Base-by-base conservation (phyloP, 37 sponge, comb jelly and placozoan genomes). In the Cliona cf. orientalis region DNA sequence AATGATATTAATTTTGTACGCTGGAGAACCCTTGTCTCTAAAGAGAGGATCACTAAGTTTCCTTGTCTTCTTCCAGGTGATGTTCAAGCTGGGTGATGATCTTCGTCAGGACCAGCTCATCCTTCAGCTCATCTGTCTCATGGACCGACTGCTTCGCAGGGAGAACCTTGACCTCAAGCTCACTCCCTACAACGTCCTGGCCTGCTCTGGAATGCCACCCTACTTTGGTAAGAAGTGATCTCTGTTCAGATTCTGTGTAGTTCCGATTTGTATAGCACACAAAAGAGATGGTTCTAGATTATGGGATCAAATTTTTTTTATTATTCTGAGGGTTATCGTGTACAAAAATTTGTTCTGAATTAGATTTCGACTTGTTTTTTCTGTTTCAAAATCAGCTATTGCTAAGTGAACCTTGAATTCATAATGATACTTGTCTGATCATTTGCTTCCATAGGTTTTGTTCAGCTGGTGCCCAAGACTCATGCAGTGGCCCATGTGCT, bases 121-220 rank as follows among this genome's bases (percentile, higher is more conserved):
- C 40, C 90, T 99, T 2, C 99, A 99, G 71, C 80, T 99, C 43
- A 84, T 99, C 49, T 81, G 81, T 9, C 87, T 99, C 66, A 99
- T 99, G 97, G 99, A 99, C 67, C 78, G 91, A 37, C 69, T 99
- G 71, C 76, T 99, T 31, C 77, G 93, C 26, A 85, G 87, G 35
- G 99, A 99, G 83, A 94, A 94, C 58, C 87, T 99, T 40, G 97
- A 99, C 88, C 94, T 99, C 63, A 99, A 99, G 69, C 86, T 99
- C 61, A 94, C 93, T 29, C 99, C 99, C 26, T 99, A 96, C 80
- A 84, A 88, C 26, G 95, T 92, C 42, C 84, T 96, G 9, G 95
- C 99, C 12, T 92, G 93, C 70, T 91, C 97, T 25, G 80, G 98
- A 90, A 59, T 45, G 38, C 46, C 74, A 12, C 63, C 46, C 49